Evolutionary conservation across 2,797 vertebrate genomes (phyloP).

Genomic region (Cossypha polioptera): DNA sequence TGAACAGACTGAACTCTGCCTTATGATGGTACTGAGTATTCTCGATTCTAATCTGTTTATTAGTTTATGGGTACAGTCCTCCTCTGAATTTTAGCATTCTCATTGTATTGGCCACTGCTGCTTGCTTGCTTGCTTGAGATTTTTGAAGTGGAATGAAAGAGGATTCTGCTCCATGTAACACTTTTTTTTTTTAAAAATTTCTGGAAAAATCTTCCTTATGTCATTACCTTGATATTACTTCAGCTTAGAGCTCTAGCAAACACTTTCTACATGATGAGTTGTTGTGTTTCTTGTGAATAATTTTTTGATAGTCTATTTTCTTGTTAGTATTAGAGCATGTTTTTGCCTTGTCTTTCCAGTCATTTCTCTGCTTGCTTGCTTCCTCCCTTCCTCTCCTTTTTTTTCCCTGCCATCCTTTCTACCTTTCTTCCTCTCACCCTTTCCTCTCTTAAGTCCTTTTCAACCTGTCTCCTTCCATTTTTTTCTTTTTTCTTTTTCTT

Average conservation of each 20-base stretch:
- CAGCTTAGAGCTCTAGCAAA: neutral
- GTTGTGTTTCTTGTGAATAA: too few relatives aligned
- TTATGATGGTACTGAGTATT: neutral
- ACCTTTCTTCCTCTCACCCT: too few relatives aligned
- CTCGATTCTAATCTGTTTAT: neutral
- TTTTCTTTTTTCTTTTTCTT: too few relatives aligned
- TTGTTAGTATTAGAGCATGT: too few relatives aligned
- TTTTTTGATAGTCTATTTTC: too few relatives aligned
- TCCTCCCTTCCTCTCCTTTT: neutral
- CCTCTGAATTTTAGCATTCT: neutral
- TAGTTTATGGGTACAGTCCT: neutral
- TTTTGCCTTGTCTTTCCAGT: too few relatives aligned
- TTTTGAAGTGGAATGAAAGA: neutral
- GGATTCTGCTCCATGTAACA: neutral
- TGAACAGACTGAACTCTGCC: neutral
- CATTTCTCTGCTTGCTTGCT: too few relatives aligned
- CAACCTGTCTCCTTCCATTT: neutral
- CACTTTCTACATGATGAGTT: too few relatives aligned
- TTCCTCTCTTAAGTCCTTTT: neutral
- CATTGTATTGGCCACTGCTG: neutral
- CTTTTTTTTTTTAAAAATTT: neutral
- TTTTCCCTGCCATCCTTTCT: too few relatives aligned
- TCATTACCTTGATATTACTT: neutral
- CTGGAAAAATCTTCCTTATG: neutral
- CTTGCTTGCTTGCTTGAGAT: neutral